Percentiles rank a stretch among this genome's conserved stretches.
These are phyloP conservation scores for Xenopus petersii DNA, from an alignment of 2,797 vertebrate species.

Conservation along the genomic window DNA sequence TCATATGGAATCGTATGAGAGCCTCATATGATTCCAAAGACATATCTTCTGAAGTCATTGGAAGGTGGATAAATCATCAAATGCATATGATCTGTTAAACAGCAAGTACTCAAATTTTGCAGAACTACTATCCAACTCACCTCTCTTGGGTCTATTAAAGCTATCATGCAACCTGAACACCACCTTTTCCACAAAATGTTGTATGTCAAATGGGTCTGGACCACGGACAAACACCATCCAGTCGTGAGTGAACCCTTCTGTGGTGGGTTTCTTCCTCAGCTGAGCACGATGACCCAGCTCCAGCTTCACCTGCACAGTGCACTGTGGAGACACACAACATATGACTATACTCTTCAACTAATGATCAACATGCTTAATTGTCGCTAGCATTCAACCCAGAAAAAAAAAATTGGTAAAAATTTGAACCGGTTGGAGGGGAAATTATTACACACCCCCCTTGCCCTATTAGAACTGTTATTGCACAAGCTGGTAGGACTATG, in stretches of 20 bases:
- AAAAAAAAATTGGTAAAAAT: no score
- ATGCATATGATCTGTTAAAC: no score
- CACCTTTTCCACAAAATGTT: constrained; percentile 97
- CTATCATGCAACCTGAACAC: constrained; percentile 96
- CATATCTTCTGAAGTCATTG: no score
- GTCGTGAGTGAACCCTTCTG: constrained; percentile 95
- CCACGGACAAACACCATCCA: constrained; percentile 99
- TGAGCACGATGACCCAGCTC: constrained; percentile 96
- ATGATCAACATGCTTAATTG: neutral
- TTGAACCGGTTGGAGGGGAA: no score
- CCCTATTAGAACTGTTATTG: no score
- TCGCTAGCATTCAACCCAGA: no score
- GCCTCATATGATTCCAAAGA: no score
- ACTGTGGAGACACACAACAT: constrained; percentile 63
- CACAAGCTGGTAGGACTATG: no score
- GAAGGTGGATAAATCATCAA: no score
- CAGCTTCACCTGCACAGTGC: constrained; percentile 97
- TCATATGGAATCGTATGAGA: no score
- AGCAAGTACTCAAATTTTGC: no score
- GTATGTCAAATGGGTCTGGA: constrained; percentile 93
- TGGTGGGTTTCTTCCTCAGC: constrained; percentile 91
- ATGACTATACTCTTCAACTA: neutral
- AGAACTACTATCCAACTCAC: constrained; percentile 62
- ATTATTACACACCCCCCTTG: no score
- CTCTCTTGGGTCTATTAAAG: constrained; percentile 96